Percentiles rank a stretch among this genome's conserved stretches.
Evolutionary conservation across 1,140 invertebrate genomes (phyloP).

Genomic region (Macrocentrus cingulum): DNA sequence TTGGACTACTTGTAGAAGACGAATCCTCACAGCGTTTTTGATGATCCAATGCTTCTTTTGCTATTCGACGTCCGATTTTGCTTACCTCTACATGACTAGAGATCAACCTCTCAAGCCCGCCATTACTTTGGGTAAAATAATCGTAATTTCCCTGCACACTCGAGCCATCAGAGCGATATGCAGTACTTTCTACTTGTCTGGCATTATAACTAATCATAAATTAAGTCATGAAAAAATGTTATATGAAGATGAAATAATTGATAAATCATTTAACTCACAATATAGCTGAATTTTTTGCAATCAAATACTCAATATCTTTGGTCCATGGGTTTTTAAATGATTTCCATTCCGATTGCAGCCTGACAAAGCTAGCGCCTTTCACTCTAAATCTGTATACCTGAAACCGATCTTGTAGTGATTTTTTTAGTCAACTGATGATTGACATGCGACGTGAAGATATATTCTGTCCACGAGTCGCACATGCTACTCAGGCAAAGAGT

Average conservation of each 20-base stretch:
- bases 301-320: slow-evolving; percentile 85
- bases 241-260: neutral
- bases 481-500: too few species aligned
- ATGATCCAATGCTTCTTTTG: slow-evolving; percentile 68
- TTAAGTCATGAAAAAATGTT: too few species aligned
- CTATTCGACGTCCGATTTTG: slow-evolving; percentile 78
- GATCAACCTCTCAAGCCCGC: slow-evolving; percentile 70
- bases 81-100: slow-evolving; percentile 75
- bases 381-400: slow-evolving; percentile 77
- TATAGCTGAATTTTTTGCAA: slow-evolving; percentile 80
- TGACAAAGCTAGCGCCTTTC: slow-evolving; percentile 74
- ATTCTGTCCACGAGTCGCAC: too few species aligned
- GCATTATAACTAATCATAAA: slow-evolving; percentile 57
- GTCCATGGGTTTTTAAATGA: slow-evolving; percentile 91
- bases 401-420: neutral
- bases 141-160: slow-evolving; percentile 62
- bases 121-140: slow-evolving; percentile 63
- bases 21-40: slow-evolving; percentile 61
- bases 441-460: too few species aligned
- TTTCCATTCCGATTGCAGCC: slow-evolving; percentile 81
- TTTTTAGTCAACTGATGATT: too few species aligned
- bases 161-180: slow-evolving; percentile 53
- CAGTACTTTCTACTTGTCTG: slow-evolving; percentile 59
- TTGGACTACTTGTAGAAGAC: slow-evolving; percentile 58
- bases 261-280: slow-evolving; percentile 56